phyloP scores from a whole-genome alignment of 2,797 vertebrate genomes.

The Cyprinella venusta region DNA sequence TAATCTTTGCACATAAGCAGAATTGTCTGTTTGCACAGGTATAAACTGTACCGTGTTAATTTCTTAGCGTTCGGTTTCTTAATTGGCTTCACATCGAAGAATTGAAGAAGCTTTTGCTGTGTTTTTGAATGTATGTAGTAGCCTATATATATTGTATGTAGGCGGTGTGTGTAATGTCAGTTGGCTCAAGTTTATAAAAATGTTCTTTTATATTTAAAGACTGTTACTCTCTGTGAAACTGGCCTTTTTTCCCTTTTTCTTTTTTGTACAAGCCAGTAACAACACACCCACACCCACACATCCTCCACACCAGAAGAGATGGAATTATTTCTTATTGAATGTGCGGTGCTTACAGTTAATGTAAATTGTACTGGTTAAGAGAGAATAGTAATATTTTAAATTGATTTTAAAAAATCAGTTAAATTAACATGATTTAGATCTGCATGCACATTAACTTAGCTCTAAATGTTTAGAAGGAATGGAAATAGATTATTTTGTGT shows the following conservation, averaged over 20 bases:
- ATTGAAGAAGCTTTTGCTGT: background rate
- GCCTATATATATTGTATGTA: background rate
- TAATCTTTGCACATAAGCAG: background rate
- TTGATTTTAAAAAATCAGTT: background rate
- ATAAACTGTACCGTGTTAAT: background rate
- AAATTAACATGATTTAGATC: background rate
- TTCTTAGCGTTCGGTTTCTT: background rate
- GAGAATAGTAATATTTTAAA: background rate
- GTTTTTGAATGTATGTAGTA: background rate
- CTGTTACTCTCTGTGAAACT: background rate
- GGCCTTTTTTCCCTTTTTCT: background rate
- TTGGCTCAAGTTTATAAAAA: background rate
- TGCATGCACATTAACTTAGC: background rate
- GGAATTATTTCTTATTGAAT: background rate
- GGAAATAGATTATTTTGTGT: background rate
- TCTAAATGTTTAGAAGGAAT: background rate
- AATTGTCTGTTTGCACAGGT: background rate
- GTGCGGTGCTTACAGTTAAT: background rate
- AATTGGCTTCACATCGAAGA: background rate
- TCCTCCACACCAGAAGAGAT: conserved; percentile 20
- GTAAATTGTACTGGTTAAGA: background rate
- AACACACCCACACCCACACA: conserved; percentile 23
- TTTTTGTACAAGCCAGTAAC: background rate
- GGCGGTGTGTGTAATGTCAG: background rate
- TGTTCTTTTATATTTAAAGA: background rate